A percentile compares a stretch with the other conserved stretches of the same genome.
These are phyloP conservation scores for Sebastiscus tertius DNA, from an alignment of 2,797 vertebrate genomes.

Conservation along the genomic window DNA sequence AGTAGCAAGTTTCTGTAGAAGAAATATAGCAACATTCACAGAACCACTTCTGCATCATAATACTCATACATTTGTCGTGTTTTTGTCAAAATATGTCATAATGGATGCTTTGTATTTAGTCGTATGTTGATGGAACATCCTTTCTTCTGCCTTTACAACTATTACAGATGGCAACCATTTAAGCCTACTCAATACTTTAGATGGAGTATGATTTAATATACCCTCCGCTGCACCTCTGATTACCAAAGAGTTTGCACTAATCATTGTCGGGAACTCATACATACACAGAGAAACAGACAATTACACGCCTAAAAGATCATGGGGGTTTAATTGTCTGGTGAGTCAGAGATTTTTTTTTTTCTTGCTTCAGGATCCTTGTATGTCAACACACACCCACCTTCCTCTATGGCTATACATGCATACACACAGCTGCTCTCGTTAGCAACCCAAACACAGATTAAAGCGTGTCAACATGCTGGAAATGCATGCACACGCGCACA, in stretches of 20 bases:
- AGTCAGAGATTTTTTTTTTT: neutral
- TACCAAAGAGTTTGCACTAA: neutral
- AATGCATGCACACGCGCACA: neutral
- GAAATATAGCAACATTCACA: neutral
- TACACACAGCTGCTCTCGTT: conserved; percentile 27
- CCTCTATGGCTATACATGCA: neutral
- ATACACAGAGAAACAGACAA: conserved; percentile 31
- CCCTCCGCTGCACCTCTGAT: neutral
- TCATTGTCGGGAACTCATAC: neutral
- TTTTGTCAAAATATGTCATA: neutral
- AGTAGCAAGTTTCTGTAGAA: neutral
- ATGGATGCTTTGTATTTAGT: neutral
- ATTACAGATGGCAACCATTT: neutral
- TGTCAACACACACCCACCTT: conserved; percentile 19
- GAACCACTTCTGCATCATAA: neutral
- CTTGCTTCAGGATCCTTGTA: conserved; percentile 1
- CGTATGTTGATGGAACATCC: neutral
- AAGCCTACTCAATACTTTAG: neutral
- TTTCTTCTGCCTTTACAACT: neutral
- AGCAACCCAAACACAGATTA: conserved; percentile 34
- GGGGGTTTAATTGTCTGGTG: conserved; percentile 48
- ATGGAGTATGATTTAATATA: neutral
- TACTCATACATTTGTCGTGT: neutral
- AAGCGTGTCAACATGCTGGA: neutral
- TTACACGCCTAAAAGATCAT: conserved; percentile 40